These are phyloP conservation scores for human (Homo sapiens) DNA, from an alignment of 2,113 vertebrate species.

Conservation along the genomic window GRCh38 chr20:57072001-57072500, in stretches of 20 bases:
- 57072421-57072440: constrained; percentile 48
- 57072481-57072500: constrained; percentile 76
- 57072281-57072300: too few species aligned
- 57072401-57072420: constrained; percentile 38
- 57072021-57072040: background rate
- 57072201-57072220: background rate
- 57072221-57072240: background rate
- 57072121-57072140: too few species aligned
- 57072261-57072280: background rate
- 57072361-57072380: constrained; percentile 55
- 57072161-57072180: background rate
- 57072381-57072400: background rate
- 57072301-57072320: too few species aligned
- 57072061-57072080: background rate
- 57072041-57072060: background rate
- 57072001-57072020: background rate
- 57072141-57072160: fast-evolving
- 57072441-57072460: constrained; percentile 36
- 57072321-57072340: too few species aligned
- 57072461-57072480: constrained; percentile 66
- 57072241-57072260: background rate
- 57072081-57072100: background rate
- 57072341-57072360: background rate
- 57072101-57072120: background rate
- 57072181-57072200: too few species aligned